Evolutionary conservation across 2,113 vertebrate species (phyloP).

Genomic region (Corapipo altera): DNA sequence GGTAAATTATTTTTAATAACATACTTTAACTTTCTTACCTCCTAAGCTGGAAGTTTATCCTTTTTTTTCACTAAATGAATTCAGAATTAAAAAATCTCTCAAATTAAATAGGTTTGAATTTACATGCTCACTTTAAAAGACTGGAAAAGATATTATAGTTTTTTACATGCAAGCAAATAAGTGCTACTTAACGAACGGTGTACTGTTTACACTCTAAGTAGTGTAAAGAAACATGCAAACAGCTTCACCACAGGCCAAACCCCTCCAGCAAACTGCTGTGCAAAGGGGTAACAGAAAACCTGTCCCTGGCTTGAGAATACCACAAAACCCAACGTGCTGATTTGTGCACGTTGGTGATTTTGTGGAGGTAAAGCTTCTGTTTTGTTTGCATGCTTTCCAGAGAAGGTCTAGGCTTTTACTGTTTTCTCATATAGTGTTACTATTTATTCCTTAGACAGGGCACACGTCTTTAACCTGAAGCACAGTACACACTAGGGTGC

Average conservation of each 20-base stretch:
- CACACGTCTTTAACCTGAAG: not conserved
- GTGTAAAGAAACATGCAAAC: not conserved
- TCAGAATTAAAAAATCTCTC: not conserved
- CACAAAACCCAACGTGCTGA: not conserved
- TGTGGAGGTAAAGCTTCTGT: not conserved
- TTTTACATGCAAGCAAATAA: not conserved
- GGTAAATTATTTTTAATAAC: not conserved
- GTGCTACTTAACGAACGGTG: not conserved
- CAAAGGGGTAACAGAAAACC: not conserved
- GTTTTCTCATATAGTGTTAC: not conserved
- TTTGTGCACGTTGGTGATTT: no score
- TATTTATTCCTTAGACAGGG: not conserved
- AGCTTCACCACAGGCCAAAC: not conserved
- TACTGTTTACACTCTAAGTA: not conserved
- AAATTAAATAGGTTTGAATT: not conserved
- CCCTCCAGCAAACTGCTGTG: not conserved
- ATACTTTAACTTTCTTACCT: not conserved
- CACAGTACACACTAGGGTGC: not conserved
- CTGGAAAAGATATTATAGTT: not conserved
- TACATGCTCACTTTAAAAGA: not conserved
- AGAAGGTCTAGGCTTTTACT: not conserved
- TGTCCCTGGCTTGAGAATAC: not conserved
- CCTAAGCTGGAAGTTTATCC: not conserved
- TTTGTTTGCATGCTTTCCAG: not conserved
- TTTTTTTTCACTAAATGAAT: not conserved